A percentile compares a stretch with the other conserved stretches of the same genome.
Conservation (phyloP, 2,113 vertebrate species). For the Campylomormyrus tamandua region DNA sequence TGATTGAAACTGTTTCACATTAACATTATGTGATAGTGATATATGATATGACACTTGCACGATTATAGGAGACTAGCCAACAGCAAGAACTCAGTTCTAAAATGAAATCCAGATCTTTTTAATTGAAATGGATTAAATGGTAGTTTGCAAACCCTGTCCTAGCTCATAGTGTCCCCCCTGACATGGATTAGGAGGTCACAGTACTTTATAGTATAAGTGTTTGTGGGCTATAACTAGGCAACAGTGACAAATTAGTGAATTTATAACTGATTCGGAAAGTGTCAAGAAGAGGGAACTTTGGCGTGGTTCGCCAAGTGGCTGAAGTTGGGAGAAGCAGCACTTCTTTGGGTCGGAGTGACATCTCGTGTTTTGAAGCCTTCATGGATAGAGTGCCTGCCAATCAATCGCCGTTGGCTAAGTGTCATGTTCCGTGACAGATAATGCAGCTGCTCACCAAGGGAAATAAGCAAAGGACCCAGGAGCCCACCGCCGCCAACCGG, state of each 20-base stretch:
- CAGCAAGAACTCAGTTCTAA: too few relatives aligned
- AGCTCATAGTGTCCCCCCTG: too few relatives aligned
- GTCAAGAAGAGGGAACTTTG: background rate
- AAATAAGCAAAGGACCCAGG: constrained; percentile 54
- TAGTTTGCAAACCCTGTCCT: too few relatives aligned
- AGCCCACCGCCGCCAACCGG: constrained; percentile 53
- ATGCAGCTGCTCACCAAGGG: constrained; percentile 54
- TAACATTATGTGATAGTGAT: too few relatives aligned
- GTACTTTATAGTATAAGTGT: background rate
- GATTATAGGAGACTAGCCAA: too few relatives aligned
- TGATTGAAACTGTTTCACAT: too few relatives aligned
- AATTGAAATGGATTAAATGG: too few relatives aligned
- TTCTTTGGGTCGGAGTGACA: background rate
- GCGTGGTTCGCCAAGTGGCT: background rate
- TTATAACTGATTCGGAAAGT: background rate
- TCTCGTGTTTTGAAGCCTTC: background rate
- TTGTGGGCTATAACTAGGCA: background rate
- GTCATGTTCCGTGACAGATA: constrained; percentile 38
- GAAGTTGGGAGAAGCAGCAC: background rate
- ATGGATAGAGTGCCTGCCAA: background rate
- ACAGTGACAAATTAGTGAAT: background rate
- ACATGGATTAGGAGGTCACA: too few relatives aligned
- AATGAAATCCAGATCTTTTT: too few relatives aligned
- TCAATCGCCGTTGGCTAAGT: background rate
- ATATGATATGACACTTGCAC: too few relatives aligned